Percentiles rank a stretch among this genome's conserved stretches.
Evolutionary conservation across 1,140 invertebrate species (phyloP).

Genomic region (Berghia stephanieae): DNA sequence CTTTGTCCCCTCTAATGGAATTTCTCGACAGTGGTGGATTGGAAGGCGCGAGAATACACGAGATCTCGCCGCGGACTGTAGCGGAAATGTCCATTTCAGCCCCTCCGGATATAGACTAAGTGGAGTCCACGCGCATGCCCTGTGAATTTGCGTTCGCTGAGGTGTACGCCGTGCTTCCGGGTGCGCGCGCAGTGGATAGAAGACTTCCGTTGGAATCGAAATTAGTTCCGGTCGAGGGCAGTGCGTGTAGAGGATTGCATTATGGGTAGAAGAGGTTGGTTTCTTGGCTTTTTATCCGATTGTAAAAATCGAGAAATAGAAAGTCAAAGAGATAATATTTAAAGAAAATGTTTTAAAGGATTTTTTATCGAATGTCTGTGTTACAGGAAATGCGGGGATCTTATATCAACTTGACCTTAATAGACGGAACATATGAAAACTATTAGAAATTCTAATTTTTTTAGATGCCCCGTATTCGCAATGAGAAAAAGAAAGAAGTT

Average conservation of each 20-base stretch:
- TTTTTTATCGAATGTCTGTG: too few species aligned
- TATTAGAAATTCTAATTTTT: too few species aligned
- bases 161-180: constrained; percentile 30
- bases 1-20: constrained; percentile 32
- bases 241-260: constrained; percentile 33
- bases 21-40: constrained; percentile 24
- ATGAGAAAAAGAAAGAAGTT: too few species aligned
- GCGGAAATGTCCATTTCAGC: constrained; percentile 33
- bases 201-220: constrained; percentile 32
- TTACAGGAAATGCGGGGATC: too few species aligned
- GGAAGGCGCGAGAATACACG: constrained; percentile 28
- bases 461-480: too few species aligned
- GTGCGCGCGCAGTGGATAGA: constrained; percentile 32
- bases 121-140: constrained; percentile 26
- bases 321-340: too few species aligned
- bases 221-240: constrained; percentile 30
- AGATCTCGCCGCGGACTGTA: constrained; percentile 21
- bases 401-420: too few species aligned
- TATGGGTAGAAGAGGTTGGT: too few species aligned
- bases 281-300: too few species aligned
- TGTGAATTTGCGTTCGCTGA: constrained; percentile 22
- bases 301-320: too few species aligned
- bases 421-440: too few species aligned
- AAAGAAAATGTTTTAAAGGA: too few species aligned
- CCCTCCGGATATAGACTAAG: constrained; percentile 34